These are phyloP conservation scores for Lamellibrachia columna DNA, from an alignment of 2,888 invertebrate species.

Conservation along the genomic window DNA sequence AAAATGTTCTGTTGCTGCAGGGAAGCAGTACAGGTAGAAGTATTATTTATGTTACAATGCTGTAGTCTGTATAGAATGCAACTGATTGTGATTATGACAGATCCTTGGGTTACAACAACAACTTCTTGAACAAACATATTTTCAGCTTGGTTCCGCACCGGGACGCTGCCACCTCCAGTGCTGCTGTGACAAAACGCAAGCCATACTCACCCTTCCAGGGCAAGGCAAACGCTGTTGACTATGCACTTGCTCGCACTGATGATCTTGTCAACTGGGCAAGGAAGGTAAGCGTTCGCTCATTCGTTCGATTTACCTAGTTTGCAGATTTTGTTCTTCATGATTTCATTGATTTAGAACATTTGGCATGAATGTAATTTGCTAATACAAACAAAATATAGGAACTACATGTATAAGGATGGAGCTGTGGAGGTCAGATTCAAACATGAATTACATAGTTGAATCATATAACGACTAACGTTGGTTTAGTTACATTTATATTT, in stretches of 20 bases:
- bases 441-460: no score
- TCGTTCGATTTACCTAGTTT: background rate
- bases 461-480: no score
- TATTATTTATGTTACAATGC: no score
- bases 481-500: no score
- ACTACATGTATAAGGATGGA: no score
- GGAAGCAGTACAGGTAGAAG: no score
- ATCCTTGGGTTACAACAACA: background rate
- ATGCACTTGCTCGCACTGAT: slow-evolving; percentile 88
- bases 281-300: slow-evolving; percentile 40
- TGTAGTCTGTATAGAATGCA: background rate
- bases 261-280: slow-evolving; percentile 84
- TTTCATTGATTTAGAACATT: no score
- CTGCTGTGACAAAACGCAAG: slow-evolving; percentile 53
- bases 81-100: background rate
- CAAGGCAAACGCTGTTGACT: slow-evolving; percentile 74
- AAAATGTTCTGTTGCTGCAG: no score
- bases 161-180: background rate
- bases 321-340: no score
- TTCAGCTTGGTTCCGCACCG: slow-evolving; percentile 13
- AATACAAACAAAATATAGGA: no score
- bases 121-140: background rate
- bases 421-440: no score
- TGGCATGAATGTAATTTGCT: no score
- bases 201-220: slow-evolving; percentile 81